Evolutionary conservation across 2,797 vertebrate genomes (phyloP), one percentile per base, ranked within the genome.

Genomic region (Sebastes diploproa): DNA sequence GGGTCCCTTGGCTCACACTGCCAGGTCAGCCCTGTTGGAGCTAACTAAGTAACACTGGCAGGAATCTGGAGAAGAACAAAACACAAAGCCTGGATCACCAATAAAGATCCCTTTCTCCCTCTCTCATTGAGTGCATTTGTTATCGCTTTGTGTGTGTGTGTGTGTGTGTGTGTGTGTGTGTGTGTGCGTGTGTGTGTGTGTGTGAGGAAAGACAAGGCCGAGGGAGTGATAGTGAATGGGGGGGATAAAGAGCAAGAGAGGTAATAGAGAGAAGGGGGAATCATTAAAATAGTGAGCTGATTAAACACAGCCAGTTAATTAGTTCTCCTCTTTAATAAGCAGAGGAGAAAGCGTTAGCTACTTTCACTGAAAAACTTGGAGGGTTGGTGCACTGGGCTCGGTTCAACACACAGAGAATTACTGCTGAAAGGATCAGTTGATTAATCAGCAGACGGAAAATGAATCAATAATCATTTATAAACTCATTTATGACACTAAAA

Each of bases 261-360:
- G 60, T 32, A 62, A 72, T 7, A 50, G 23, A 74, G 52, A 63
- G 66, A 79, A 22, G 23, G 65, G 67, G 60, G 52, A 77, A 66
- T 74, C 77, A 71, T 82, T 74, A 56, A 80, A 73, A 62, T 78
- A 54, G 52, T 22, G 79, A 89, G 84, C 91, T 94, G 91, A 95
- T 96, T 95, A 95, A 96, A 96, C 86, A 92, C 78, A 59, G 89
- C 89, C 92, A 83, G 95, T 92, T 95, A 94, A 95, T 95, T 91
- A 92, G 79, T 94, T 94, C 87, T 81, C 89, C 76, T 81, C 90
- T 90, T 94, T 92, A 93, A 89, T 93, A 94, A 94, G 78, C 90
- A 90, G 90, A 91, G 66, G 70, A 66, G 70, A 66, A 72, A 46
- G 82, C 75, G 69, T 90, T 82, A 59, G 74, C 74, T 73, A 74